Evolutionary conservation across 2,797 vertebrate genomes (phyloP), one percentile per base, ranked within the genome.

Genomic region (Neoniphon sammara): DNA sequence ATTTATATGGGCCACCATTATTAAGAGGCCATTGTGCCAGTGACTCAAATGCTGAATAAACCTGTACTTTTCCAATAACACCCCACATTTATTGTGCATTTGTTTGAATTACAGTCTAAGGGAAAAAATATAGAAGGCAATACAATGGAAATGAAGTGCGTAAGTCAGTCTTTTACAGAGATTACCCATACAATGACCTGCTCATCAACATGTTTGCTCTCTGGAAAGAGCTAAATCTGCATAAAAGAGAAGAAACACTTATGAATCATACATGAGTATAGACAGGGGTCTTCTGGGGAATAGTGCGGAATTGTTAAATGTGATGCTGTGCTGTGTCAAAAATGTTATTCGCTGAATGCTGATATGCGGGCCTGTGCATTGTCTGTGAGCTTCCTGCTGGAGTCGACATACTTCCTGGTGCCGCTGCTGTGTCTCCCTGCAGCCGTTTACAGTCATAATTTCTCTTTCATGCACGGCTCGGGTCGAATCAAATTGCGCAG

Each of bases 171-270:
- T 74, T 76, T 67, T 65, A 31, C 54, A 77, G 76, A 77, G 82
- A 90, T 88, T 86, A 88, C 62, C 49, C 73, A 88, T 81, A 78
- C 83, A 88, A 71, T 84, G 87, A 87, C 82, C 80, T 63, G 60
- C 79, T 87, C 81, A 85, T 88, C 57, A 79, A 68, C 74, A 78
- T 75, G 81, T 87, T 81, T 84, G 72, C 74, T 82, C 53, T 80
- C 20, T 80, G 71, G 54, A 77, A 85, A 81, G n/a, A 82, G 76
- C 67, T 70, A 67, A 31, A 82, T 84, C 73, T 80, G 65, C 73
- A 88, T 76, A 65, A 55, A 79, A 76, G 66, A 83, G 74, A 70
- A 78, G 70, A 62, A 85, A 78, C 54, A 72, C 64, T 77, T 60
- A 87, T 90, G 77, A 88, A 90, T 83, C 77, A 85, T 71, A 71